Conservation (phyloP, 2,113 vertebrate species). For the Probosciger aterrimus region DNA sequence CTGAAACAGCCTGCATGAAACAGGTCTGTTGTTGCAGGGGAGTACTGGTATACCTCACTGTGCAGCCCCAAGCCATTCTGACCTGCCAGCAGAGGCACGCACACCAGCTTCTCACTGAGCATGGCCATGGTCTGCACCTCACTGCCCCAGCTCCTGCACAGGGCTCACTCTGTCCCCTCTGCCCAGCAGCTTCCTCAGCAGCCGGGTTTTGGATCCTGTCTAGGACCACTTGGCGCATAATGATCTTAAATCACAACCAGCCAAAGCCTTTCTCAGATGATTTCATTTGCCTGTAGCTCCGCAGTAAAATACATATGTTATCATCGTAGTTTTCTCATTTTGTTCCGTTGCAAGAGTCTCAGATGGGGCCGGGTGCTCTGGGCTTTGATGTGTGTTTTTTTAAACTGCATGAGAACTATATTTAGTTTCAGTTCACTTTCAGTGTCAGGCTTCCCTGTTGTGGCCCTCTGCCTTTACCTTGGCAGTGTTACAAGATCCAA, state of each 20-base stretch:
- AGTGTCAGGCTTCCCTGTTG: constrained; percentile 65
- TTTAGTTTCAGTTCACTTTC: constrained; percentile 73
- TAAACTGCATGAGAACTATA: constrained; percentile 64
- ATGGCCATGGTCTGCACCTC: not conserved
- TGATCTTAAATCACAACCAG: constrained; percentile 20
- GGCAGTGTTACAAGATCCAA: constrained; percentile 73
- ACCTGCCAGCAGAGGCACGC: accelerated
- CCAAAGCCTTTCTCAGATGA: not conserved
- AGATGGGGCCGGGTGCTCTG: not conserved
- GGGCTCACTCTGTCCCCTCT: accelerated
- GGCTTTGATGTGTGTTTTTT: constrained; percentile 60
- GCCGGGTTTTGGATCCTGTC: not conserved
- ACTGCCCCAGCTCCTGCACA: accelerated
- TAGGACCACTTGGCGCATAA: accelerated
- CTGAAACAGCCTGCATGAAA: not conserved
- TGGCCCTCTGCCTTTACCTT: constrained; percentile 70
- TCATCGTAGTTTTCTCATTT: constrained; percentile 28
- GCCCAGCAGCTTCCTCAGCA: not conserved
- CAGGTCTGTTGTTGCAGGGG: accelerated
- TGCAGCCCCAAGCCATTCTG: not conserved
- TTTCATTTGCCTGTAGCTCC: constrained; percentile 10
- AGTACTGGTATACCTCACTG: not conserved
- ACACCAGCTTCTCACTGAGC: accelerated
- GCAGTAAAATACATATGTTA: constrained; percentile 34
- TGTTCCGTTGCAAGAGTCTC: constrained; percentile 22